These are phyloP conservation scores for Cantharis nigra DNA, from an alignment of 2,888 invertebrate species.

Conservation along the genomic window DNA sequence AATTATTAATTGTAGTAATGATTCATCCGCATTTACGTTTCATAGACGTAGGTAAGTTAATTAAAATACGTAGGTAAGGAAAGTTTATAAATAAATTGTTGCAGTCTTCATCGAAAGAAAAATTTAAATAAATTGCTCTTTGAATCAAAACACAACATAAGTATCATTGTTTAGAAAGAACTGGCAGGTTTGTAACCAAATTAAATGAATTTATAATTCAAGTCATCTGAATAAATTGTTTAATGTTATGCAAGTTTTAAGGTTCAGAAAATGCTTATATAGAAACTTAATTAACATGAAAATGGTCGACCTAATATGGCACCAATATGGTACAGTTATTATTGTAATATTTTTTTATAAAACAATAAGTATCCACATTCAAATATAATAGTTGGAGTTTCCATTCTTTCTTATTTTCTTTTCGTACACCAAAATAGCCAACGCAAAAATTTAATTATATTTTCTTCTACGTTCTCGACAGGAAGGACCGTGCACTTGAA, in stretches of 20 bases:
- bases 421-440: background rate
- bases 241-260: conserved; percentile 5
- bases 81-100: conserved; percentile 36
- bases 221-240: conserved; percentile 32
- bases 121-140: conserved; percentile 28
- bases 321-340: background rate
- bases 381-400: background rate
- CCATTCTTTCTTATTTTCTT: background rate
- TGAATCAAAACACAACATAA: conserved; percentile 21
- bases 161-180: conserved; percentile 8
- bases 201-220: conserved; percentile 24
- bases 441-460: background rate
- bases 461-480: background rate
- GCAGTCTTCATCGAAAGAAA: conserved; percentile 7
- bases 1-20: conserved; percentile 31
- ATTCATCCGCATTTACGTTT: conserved; percentile 28
- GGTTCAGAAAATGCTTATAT: conserved; percentile 9
- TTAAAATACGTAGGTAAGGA: conserved; percentile 32
- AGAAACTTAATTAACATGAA: conserved; percentile 6
- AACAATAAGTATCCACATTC: background rate
- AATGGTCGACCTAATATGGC: background rate
- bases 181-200: conserved; percentile 1
- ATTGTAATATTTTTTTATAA: background rate
- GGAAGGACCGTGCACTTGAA: background rate
- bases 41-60: conserved; percentile 31